A percentile compares a stretch with the other conserved stretches of the same genome.
Conservation (phyloP, 2,113 vertebrate genomes). For the Apistogramma diplotaenia region DNA sequence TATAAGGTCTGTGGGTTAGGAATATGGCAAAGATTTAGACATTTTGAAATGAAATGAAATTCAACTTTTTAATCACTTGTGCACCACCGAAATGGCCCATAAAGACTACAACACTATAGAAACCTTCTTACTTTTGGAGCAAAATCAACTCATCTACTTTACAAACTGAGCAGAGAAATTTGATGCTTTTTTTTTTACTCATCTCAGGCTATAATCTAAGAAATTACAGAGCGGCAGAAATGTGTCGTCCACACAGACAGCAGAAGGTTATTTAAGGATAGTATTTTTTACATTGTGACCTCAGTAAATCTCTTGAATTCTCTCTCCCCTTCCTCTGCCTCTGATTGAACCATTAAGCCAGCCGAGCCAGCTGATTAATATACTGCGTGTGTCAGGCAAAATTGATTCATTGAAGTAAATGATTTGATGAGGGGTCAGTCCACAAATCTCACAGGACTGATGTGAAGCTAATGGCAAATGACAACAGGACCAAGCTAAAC, state of each 20-base stretch:
- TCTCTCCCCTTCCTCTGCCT: constrained; percentile 29
- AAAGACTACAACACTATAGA: background rate
- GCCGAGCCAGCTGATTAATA: constrained; percentile 64
- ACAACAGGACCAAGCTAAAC: constrained; percentile 60
- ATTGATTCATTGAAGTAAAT: constrained; percentile 72
- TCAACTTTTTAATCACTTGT: background rate
- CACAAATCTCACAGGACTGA: constrained; percentile 66
- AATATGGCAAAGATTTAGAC: background rate
- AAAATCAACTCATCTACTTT: background rate
- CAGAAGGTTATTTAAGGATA: constrained; percentile 34
- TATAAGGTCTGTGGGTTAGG: background rate
- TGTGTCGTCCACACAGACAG: background rate
- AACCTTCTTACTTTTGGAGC: background rate
- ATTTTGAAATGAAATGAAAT: background rate
- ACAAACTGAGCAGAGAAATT: background rate
- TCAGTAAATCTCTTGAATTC: constrained; percentile 3
- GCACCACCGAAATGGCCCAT: background rate
- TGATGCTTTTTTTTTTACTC: background rate
- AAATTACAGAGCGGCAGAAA: background rate
- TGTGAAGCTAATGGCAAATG: constrained; percentile 70
- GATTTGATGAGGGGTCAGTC: constrained; percentile 72
- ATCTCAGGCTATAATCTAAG: background rate
- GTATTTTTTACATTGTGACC: constrained; percentile 16
- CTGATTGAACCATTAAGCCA: constrained; percentile 63
- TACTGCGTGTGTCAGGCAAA: constrained; percentile 57